Conservation (phyloP, 2,797 vertebrate genomes). For the Tenualosa thibaudeaui region DNA sequence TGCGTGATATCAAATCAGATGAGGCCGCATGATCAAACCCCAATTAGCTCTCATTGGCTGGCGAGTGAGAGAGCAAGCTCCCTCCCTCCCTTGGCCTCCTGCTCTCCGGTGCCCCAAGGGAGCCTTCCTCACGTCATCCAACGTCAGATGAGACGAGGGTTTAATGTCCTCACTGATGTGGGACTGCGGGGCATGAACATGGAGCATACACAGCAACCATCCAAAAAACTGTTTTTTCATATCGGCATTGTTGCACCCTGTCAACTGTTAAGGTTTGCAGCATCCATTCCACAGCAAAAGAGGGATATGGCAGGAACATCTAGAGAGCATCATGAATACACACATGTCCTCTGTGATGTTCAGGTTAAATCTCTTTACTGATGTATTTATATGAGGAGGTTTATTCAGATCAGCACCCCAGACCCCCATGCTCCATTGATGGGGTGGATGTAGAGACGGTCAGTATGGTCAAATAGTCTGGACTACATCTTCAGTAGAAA, state of each 20-base stretch:
- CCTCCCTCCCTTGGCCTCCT: neutral
- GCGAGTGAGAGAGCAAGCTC: neutral
- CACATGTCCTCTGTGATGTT: neutral
- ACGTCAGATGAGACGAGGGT: neutral
- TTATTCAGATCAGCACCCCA: too few relatives aligned
- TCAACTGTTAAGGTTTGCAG: neutral
- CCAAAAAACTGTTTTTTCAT: neutral
- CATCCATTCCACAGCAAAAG: neutral
- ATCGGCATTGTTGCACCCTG: neutral
- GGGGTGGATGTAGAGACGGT: too few relatives aligned
- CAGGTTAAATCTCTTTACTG: neutral
- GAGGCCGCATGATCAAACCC: neutral
- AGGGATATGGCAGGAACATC: neutral
- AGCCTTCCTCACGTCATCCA: neutral
- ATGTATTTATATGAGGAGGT: too few relatives aligned
- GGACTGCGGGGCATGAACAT: neutral
- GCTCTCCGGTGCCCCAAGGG: neutral
- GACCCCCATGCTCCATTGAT: too few relatives aligned
- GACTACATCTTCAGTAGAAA: too few relatives aligned
- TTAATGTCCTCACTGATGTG: neutral
- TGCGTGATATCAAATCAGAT: neutral
- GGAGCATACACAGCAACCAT: neutral
- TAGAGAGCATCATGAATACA: neutral
- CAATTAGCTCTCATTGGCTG: neutral
- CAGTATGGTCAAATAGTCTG: too few relatives aligned